These are phyloP conservation scores for Alouatta palliata DNA, from an alignment of 2,113 vertebrate genomes.

Conservation along the genomic window DNA sequence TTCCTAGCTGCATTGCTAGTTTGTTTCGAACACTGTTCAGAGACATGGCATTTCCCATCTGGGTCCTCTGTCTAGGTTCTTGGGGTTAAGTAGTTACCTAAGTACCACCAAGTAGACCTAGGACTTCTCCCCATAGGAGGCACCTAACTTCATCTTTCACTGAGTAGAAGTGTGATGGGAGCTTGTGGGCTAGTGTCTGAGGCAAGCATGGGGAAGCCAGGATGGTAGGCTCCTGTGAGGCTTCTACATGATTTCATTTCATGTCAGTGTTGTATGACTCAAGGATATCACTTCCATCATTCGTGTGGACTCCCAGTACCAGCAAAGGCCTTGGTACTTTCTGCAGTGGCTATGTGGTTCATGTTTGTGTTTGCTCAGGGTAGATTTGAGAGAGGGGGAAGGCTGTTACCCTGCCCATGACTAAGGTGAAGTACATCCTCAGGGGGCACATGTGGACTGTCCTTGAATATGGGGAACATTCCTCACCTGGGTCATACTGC, in stretches of 20 bases:
- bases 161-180: not conserved
- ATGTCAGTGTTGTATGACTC: not conserved
- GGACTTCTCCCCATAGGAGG: too few relatives aligned
- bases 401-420: not conserved
- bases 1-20: too few relatives aligned
- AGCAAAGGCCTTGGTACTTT: not conserved
- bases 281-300: not conserved
- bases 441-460: not conserved
- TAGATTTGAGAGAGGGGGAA: not conserved
- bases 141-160: not conserved
- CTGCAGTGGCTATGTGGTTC: not conserved
- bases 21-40: too few relatives aligned
- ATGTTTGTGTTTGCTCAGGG: not conserved
- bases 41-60: too few relatives aligned
- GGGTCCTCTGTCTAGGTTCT: too few relatives aligned
- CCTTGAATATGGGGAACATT: not conserved
- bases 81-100: too few relatives aligned
- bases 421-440: not conserved
- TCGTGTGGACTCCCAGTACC: not conserved
- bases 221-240: not conserved
- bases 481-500: not conserved
- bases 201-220: not conserved
- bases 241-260: not conserved
- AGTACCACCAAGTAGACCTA: too few relatives aligned
- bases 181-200: not conserved